Percentiles rank a stretch among this genome's conserved stretches.
phyloP scores from a whole-genome alignment of 2,888 invertebrate genomes.

The Crioceris asparagi region DNA sequence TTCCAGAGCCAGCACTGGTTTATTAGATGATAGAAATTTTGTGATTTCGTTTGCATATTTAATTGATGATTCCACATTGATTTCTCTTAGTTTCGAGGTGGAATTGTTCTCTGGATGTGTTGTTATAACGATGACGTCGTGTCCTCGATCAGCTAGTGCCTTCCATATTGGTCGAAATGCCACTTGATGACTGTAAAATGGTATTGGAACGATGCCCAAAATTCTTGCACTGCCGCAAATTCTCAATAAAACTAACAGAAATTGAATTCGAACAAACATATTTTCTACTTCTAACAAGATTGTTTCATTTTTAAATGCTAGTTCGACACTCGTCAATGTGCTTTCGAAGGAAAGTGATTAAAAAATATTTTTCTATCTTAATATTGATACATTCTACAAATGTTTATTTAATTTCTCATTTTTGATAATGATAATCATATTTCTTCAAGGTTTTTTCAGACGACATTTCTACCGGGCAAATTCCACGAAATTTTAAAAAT shows the following conservation, averaged over 20 bases:
- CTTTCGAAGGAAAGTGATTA: no score
- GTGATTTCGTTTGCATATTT: constrained; percentile 14
- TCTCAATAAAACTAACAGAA: neutral
- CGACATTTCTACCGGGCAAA: no score
- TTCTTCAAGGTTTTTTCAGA: no score
- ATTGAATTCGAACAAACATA: neutral
- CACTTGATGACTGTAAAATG: constrained; percentile 38
- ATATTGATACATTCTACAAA: no score
- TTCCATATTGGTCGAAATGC: constrained; percentile 38
- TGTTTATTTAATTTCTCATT: no score
- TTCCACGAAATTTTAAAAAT: no score
- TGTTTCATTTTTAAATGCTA: no score
- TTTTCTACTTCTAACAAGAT: no score
- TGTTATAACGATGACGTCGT: constrained; percentile 40
- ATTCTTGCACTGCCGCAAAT: constrained; percentile 17
- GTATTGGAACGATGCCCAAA: constrained; percentile 20
- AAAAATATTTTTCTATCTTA: no score
- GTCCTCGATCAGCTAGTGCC: constrained; percentile 39
- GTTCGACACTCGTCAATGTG: no score
- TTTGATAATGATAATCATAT: no score
- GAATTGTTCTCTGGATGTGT: constrained; percentile 34
- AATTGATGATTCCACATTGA: constrained; percentile 33
- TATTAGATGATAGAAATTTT: constrained; percentile 11
- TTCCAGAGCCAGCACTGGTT: constrained; percentile 2
- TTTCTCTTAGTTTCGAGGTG: constrained; percentile 35